phyloP scores from a whole-genome alignment of 2,888 invertebrate species.

The Volucella bombylans region DNA sequence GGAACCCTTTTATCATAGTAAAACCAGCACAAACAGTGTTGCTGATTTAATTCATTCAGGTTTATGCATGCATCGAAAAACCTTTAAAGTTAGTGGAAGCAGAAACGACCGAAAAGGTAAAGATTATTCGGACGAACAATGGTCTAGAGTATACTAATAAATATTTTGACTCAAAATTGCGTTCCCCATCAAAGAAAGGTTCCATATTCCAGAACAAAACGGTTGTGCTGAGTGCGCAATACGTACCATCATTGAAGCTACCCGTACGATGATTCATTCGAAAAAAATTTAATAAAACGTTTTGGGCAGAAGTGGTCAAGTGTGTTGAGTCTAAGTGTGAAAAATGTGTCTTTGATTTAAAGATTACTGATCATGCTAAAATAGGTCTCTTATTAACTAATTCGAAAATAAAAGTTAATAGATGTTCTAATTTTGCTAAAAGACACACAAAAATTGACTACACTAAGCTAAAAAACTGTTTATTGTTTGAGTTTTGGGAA shows the following conservation, averaged over 20 bases:
- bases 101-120: conserved; percentile 2
- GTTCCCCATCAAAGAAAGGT: conserved; percentile 75
- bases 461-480: too few species aligned
- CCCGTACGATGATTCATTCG: conserved; percentile 73
- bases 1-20: too few species aligned
- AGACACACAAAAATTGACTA: too few species aligned
- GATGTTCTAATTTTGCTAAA: too few species aligned
- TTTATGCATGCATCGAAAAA: background rate
- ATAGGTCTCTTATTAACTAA: too few species aligned
- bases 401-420: too few species aligned
- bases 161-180: conserved; percentile 12
- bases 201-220: conserved; percentile 79
- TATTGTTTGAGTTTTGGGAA: too few species aligned
- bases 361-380: too few species aligned
- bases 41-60: too few species aligned
- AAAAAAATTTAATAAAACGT: conserved; percentile 68
- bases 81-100: conserved; percentile 2
- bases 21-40: too few species aligned
- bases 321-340: too few species aligned
- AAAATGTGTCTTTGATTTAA: too few species aligned
- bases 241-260: conserved; percentile 77
- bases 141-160: conserved; percentile 7
- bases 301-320: conserved; percentile 80
- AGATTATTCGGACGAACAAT: conserved; percentile 2
- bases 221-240: conserved; percentile 78